Conservation (phyloP, 2,797 vertebrate species). For the Ceyx erithaca region DNA sequence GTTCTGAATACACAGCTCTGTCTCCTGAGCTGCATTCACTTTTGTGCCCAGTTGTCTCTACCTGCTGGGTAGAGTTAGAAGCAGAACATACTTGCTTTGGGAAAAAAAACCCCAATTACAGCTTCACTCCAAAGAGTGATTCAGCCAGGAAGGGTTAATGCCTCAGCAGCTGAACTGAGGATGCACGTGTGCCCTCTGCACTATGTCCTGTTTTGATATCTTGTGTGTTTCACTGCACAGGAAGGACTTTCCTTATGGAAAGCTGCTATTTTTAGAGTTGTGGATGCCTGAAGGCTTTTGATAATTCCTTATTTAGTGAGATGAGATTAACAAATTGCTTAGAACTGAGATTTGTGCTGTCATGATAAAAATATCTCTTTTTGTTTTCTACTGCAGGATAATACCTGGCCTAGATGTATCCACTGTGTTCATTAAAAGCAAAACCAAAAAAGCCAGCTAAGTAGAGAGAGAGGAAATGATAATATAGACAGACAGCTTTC, state of each 20-base stretch:
- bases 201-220: conserved; percentile 52
- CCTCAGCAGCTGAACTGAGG: conserved; percentile 20
- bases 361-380: background rate
- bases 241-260: conserved; percentile 52
- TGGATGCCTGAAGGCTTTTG: background rate
- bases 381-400: conserved; percentile 7
- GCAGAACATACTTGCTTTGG: background rate
- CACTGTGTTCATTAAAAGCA: background rate
- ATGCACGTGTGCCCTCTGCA: background rate
- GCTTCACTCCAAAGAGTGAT: background rate
- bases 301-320: background rate
- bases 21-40: background rate
- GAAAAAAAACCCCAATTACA: background rate
- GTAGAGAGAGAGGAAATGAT: conserved; percentile 11
- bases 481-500: background rate
- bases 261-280: conserved; percentile 16
- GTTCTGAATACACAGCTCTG: background rate
- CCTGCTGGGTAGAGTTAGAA: background rate
- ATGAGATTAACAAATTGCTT: background rate
- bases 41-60: background rate
- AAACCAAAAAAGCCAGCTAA: background rate
- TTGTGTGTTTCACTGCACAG: background rate
- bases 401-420: background rate
- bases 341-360: background rate
- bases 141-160: conserved; percentile 1